A percentile compares a stretch with the other conserved stretches of the same genome.
phyloP scores from a whole-genome alignment of 1,140 invertebrate genomes.

The Battus philenor region DNA sequence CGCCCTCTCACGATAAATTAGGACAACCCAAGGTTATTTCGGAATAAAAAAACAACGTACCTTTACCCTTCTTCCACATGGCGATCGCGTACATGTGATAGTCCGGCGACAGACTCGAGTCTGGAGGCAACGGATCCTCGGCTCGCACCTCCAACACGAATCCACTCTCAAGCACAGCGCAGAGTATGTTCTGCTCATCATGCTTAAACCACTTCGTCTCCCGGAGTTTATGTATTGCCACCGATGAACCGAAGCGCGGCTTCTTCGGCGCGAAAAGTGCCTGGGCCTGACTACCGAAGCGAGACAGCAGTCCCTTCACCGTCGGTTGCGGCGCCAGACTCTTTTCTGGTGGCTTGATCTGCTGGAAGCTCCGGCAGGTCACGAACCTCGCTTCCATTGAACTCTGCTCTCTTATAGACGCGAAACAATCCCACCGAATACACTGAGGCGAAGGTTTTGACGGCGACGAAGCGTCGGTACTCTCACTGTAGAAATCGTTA shows the following conservation, averaged over 20 bases:
- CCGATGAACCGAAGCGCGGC: conserved; percentile 78
- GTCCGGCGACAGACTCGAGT: conserved; percentile 60
- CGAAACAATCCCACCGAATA: conserved; percentile 49
- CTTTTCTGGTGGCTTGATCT: conserved; percentile 73
- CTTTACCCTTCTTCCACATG: conserved; percentile 81
- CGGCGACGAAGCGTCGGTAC: conserved; percentile 19
- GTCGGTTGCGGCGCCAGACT: conserved; percentile 64
- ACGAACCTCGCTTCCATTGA: conserved; percentile 77
- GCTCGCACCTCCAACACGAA: conserved; percentile 80
- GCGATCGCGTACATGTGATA: conserved; percentile 78
- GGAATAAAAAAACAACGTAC: conserved; percentile 57
- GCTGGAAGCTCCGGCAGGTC: conserved; percentile 72
- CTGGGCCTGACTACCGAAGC: conserved; percentile 74
- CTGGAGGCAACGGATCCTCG: conserved; percentile 62
- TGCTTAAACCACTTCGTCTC: conserved; percentile 83
- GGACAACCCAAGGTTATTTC: conserved; percentile 19
- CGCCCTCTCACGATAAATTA: conserved; percentile 23
- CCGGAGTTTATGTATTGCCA: conserved; percentile 80
- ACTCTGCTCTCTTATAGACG: conserved; percentile 51
- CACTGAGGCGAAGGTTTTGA: conserved; percentile 28
- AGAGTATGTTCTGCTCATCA: conserved; percentile 80
- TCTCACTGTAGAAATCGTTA: conserved; percentile 63
- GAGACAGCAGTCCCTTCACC: conserved; percentile 69
- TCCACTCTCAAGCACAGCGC: conserved; percentile 81
- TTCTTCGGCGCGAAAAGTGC: conserved; percentile 72